These are phyloP conservation scores for Macroramphosus scolopax DNA, from an alignment of 2,797 vertebrate genomes.

Conservation along the genomic window DNA sequence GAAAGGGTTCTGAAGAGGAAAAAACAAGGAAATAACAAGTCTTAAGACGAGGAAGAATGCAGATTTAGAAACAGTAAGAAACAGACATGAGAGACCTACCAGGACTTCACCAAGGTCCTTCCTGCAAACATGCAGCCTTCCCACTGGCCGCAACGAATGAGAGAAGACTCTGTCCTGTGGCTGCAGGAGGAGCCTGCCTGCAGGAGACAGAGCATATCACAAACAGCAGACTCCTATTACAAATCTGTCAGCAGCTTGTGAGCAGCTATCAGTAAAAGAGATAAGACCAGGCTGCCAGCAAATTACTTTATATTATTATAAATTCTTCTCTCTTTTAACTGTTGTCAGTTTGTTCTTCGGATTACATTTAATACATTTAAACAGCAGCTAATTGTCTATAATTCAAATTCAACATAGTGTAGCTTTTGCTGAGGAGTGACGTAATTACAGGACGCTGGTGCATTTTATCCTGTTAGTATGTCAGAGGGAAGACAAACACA, in stretches of 20 bases:
- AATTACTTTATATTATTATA: conserved; percentile 19
- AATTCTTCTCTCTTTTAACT: too few species aligned
- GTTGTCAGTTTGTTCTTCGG: too few species aligned
- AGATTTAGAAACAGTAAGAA: background rate
- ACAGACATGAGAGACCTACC: conserved; percentile 72
- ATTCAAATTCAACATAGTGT: too few species aligned
- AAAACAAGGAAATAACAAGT: conserved; percentile 13
- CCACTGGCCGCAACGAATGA: conserved; percentile 81
- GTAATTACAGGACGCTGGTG: too few species aligned
- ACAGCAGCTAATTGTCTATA: too few species aligned
- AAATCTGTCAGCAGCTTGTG: conserved; percentile 32
- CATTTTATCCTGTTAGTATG: too few species aligned
- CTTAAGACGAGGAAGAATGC: too few species aligned
- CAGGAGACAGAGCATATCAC: conserved; percentile 50
- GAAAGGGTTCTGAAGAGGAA: conserved; percentile 81
- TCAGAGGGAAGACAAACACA: too few species aligned
- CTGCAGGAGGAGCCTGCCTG: conserved; percentile 88
- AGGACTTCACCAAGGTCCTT: conserved; percentile 87
- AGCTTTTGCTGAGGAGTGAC: too few species aligned
- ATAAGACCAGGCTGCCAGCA: conserved; percentile 17
- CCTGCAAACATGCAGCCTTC: conserved; percentile 88
- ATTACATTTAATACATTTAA: too few species aligned
- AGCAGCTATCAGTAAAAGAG: too few species aligned
- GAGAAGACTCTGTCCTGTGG: conserved; percentile 87
- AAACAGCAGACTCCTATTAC: conserved; percentile 42